A percentile compares a stretch with the other conserved stretches of the same genome.
phyloP scores from a whole-genome alignment of 2,888 invertebrate species.

The Diarsia mendica region DNA sequence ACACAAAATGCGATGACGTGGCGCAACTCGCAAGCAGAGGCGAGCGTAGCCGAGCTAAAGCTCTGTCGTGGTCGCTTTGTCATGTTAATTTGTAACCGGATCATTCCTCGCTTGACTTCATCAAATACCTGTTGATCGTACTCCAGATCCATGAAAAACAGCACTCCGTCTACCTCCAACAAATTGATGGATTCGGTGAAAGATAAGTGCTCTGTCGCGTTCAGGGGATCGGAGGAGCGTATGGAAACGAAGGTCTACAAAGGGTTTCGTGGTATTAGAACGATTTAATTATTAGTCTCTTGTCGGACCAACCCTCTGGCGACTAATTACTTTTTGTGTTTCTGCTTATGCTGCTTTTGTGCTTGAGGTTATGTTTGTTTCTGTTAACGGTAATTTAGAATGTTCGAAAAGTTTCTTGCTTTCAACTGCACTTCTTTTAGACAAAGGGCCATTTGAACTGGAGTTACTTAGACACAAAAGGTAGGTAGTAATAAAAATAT shows the following conservation, averaged over 20 bases:
- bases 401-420: not conserved
- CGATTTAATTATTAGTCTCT: slow-evolving; percentile 46
- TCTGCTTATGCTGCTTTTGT: slow-evolving; percentile 27
- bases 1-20: slow-evolving; percentile 61
- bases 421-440: slow-evolving; percentile 9
- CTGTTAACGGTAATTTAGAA: slow-evolving; percentile 3
- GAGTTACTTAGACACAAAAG: not conserved
- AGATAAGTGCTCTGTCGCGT: slow-evolving; percentile 32
- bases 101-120: slow-evolving; percentile 67
- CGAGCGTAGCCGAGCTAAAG: slow-evolving; percentile 58
- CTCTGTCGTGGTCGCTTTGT: slow-evolving; percentile 71
- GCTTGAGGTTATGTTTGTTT: slow-evolving; percentile 27
- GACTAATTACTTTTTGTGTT: slow-evolving; percentile 46
- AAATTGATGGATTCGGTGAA: slow-evolving; percentile 46
- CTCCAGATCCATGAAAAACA: slow-evolving; percentile 50
- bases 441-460: not conserved
- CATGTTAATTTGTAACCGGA: slow-evolving; percentile 77
- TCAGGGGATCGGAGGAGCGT: slow-evolving; percentile 20
- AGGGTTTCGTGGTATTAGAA: slow-evolving; percentile 36
- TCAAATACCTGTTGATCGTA: slow-evolving; percentile 73
- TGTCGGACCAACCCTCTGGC: slow-evolving; percentile 27
- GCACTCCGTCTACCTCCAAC: slow-evolving; percentile 25
- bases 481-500: not conserved
- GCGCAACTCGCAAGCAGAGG: slow-evolving; percentile 47
- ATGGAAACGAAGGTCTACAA: slow-evolving; percentile 22